Base-by-base conservation (phyloP, 1,140 invertebrate genomes). In the Gryllus bimaculatus region DNA sequence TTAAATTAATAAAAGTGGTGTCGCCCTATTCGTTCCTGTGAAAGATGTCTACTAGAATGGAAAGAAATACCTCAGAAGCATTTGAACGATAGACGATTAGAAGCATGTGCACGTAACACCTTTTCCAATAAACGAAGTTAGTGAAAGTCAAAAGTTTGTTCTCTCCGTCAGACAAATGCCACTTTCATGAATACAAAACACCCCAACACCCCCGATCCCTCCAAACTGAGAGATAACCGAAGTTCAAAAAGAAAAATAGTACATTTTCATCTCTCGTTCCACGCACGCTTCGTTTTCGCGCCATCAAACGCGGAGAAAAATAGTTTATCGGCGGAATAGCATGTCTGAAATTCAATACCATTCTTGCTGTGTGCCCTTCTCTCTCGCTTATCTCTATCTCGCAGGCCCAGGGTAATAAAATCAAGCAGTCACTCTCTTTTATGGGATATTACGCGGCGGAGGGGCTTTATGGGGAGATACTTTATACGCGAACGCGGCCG, bases 361-460 rank as follows among this genome's bases (percentile, higher is more conserved):
- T 66, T 66, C 54, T 66, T 66, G 54, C 10, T 66, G 54, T 10
- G 54, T 66, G 54, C 54, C 54, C 54, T 39, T 5, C 26, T 39
- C 26, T 39, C 26, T 66, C 54, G 54, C 54, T 66, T 66, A 66
- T 66, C 54, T 66, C 54, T 66, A 66, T 66, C 54, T 66, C 18
- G 54, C 54, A 66, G 54, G 54, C 54, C 18, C 10, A 18, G 18
- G 54, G 54, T 66, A 66, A 66, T 66, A 66, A 66, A 66, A 66
- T 66, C 54, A 66, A 66, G 54, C 54, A 66, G 54, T 66, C 54
- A 66, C 54, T 66, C 54, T 66, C 54, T 66, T 66, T 66, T 66
- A 66, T 66, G 54, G 54, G 54, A 66, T 66, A 66, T 66, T 66
- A 66, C 54, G 54, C 18, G 10, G 10, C 10, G 54, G 1, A 7